Base-by-base conservation (phyloP, 2,888 invertebrate species). In the Philonicus albiceps region DNA sequence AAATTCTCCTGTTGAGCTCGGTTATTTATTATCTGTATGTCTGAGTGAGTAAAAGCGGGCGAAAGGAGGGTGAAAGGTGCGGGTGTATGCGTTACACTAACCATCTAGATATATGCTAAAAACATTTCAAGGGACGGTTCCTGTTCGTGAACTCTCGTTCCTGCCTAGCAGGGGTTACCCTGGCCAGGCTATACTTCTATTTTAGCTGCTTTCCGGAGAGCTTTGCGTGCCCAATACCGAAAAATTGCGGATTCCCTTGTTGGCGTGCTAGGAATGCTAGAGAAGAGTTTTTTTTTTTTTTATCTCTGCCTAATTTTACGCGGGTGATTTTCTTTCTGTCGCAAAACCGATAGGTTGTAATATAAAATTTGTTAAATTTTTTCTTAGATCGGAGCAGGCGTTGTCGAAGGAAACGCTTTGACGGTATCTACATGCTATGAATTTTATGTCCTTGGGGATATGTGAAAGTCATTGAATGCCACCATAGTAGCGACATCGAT, bases 1-100 rank as follows among this genome's bases (percentile, higher is more conserved):
- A 81, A 81, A 81, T 81, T 81, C 81, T 81, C 81, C 55, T 81
- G 81, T 81, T 81, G 81, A 81, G 34, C 81, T 55, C 55, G 81
- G 81, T 34, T 81, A 81, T 81, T 81, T 81, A 81, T 81, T 55
- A 49, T 64, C 55, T 64, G 27, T 49, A 22, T 81, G 64, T 37
- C 55, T 53, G 81, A 34, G 64, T 64, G 55, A 81, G 81, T 81
- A 11, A 34, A 34, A 31, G 78, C 49, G 49, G 78, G n/a, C n/a
- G n/a, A n/a, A n/a, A n/a, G n/a, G 22, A 43, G 78, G 49, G 49
- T 49, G 49, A 40, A 76, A 16, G 37, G 40, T 40, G 19, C 49
- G 49, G 49, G 30, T 49, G 78, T 78, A 49, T 78, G 49, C 49
- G 78, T 43, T 16, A 78, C 43, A 78, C 43, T 30, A 81, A 55